Evolutionary conservation across 2,113 vertebrate genomes (phyloP).

Genomic region (Chlamydotis undulata): DNA sequence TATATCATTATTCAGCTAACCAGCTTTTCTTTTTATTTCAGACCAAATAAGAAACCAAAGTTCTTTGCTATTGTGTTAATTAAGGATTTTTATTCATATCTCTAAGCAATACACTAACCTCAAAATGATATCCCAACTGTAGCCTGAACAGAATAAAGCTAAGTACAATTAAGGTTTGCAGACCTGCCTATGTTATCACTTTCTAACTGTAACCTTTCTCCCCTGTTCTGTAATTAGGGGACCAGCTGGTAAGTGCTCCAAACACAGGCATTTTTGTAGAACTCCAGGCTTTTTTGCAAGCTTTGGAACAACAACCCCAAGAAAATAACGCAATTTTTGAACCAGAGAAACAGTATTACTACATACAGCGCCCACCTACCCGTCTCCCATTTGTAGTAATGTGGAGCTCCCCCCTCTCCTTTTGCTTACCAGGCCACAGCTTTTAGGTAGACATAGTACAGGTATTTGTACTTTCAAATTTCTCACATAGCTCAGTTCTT

Average conservation of each 20-base stretch:
- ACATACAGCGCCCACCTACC: neutral
- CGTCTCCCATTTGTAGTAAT: fast-evolving
- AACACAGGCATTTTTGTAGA: neutral
- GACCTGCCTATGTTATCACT: neutral
- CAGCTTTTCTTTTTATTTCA: neutral
- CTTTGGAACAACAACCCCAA: neutral
- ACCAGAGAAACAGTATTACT: neutral
- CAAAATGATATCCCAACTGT: constrained; percentile 1
- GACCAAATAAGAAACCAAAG: constrained; percentile 6
- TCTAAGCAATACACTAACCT: constrained; percentile 31
- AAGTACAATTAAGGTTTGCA: constrained; percentile 21
- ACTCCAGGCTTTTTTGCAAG: neutral
- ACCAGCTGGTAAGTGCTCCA: neutral
- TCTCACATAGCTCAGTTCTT: neutral
- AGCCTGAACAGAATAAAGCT: neutral
- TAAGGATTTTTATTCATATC: constrained; percentile 20
- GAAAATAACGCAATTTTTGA: neutral
- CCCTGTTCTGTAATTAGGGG: constrained; percentile 3
- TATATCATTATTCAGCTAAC: neutral
- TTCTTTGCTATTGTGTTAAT: constrained; percentile 1
- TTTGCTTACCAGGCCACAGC: neutral
- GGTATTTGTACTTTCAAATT: neutral
- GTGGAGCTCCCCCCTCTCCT: fast-evolving
- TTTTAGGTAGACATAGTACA: neutral
- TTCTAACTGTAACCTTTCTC: constrained; percentile 1